These are phyloP conservation scores for Hartigia nigra DNA, from an alignment of 2,888 invertebrate species.

Conservation along the genomic window DNA sequence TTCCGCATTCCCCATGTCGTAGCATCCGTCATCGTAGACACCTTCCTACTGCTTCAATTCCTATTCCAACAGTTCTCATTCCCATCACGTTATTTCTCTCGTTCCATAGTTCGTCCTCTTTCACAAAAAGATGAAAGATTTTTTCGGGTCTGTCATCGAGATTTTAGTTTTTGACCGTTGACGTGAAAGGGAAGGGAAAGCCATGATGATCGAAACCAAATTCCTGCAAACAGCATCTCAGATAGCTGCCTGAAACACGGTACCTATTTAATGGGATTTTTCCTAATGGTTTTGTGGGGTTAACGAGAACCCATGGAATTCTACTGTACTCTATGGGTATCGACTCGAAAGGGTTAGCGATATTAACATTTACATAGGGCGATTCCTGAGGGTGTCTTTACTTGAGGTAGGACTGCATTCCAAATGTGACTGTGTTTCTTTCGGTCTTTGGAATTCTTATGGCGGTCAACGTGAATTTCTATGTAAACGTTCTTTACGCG, in stretches of 20 bases:
- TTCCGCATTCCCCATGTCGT: slow-evolving; percentile 25
- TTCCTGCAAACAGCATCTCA: neutral
- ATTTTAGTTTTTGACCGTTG: neutral
- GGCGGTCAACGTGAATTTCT: slow-evolving; percentile 11
- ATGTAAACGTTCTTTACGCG: slow-evolving; percentile 20
- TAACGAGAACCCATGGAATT: neutral
- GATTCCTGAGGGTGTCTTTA: neutral
- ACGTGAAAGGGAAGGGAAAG: neutral
- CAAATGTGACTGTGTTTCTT: slow-evolving; percentile 2
- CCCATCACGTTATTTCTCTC: neutral
- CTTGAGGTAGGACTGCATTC: slow-evolving; percentile 11
- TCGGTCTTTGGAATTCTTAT: slow-evolving; percentile 5
- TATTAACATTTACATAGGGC: neutral
- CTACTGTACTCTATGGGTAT: neutral
- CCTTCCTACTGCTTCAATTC: slow-evolving; percentile 5
- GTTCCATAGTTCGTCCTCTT: slow-evolving; percentile 14
- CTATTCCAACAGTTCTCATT: neutral
- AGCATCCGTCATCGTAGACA: slow-evolving; percentile 43
- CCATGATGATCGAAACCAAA: neutral
- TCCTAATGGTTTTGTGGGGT: neutral
- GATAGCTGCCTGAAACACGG: neutral
- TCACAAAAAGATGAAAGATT: slow-evolving; percentile 20
- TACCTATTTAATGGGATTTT: neutral
- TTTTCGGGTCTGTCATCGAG: neutral
- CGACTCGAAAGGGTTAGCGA: neutral